Evolutionary conservation across 2,888 invertebrate species (phyloP).

Genomic region (Dugesia japonica): DNA sequence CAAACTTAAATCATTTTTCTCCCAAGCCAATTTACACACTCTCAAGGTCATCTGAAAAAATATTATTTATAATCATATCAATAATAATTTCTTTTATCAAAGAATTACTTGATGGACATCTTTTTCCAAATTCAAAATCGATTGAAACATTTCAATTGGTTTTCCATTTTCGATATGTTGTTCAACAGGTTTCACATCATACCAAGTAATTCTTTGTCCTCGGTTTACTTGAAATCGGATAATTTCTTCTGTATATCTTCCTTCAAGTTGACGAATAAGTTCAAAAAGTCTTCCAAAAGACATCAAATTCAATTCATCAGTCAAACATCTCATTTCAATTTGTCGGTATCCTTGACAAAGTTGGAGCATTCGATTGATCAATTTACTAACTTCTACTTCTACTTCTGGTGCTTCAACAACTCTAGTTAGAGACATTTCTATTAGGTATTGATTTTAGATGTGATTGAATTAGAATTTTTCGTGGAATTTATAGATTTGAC

Average conservation of each 20-base stretch:
- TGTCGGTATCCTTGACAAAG: background rate
- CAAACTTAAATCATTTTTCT: no score
- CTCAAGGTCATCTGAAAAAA: background rate
- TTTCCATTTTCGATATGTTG: background rate
- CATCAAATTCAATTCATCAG: background rate
- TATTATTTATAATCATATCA: no score
- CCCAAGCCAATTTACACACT: background rate
- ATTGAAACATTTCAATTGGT: background rate
- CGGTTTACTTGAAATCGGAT: background rate
- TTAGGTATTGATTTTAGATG: no score
- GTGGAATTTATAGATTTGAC: no score
- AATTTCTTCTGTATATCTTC: background rate
- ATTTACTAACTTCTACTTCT: background rate
- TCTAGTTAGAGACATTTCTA: background rate
- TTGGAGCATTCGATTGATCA: background rate
- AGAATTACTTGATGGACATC: background rate
- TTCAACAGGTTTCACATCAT: background rate
- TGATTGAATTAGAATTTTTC: no score
- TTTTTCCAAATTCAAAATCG: background rate
- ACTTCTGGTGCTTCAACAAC: background rate
- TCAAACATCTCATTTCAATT: background rate
- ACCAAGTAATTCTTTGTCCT: constrained; percentile 7
- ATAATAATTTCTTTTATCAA: no score
- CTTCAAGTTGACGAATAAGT: background rate
- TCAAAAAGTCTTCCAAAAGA: background rate